Percentiles rank a stretch among this genome's conserved stretches.
phyloP scores from a whole-genome alignment of 2,888 invertebrate genomes.

The Thymelicus sylvestris region DNA sequence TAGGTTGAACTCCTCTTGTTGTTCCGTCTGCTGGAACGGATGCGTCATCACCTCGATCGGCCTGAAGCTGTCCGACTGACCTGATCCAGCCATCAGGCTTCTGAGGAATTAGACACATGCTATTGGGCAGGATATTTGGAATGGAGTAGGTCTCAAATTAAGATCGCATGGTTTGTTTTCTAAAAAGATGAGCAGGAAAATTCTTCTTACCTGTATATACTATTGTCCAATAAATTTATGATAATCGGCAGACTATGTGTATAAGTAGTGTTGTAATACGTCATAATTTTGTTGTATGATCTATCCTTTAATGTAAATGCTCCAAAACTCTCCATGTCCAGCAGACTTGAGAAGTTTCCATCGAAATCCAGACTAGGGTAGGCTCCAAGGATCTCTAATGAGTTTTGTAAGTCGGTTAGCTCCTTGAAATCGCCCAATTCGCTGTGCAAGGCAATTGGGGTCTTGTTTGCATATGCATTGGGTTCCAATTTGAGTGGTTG shows the following conservation, averaged over 20 bases:
- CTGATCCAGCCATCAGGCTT: slow-evolving; percentile 68
- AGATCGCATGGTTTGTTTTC: too few species aligned
- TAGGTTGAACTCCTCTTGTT: slow-evolving; percentile 89
- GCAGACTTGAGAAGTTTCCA: slow-evolving; percentile 87
- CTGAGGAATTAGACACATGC: slow-evolving; percentile 48
- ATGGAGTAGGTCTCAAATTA: too few species aligned
- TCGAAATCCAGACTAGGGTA: slow-evolving; percentile 83
- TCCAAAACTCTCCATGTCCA: slow-evolving; percentile 87
- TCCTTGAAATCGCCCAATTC: slow-evolving; percentile 71
- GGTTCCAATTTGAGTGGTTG: slow-evolving; percentile 86
- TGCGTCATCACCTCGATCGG: slow-evolving; percentile 87
- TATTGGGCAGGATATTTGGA: not conserved
- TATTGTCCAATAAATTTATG: slow-evolving; percentile 89
- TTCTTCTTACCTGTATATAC: slow-evolving; percentile 85
- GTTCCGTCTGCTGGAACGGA: slow-evolving; percentile 90
- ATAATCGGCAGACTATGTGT: slow-evolving; percentile 91
- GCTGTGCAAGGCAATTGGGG: slow-evolving; percentile 87
- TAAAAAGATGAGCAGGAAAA: not conserved
- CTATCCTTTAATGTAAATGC: slow-evolving; percentile 86
- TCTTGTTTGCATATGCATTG: slow-evolving; percentile 85
- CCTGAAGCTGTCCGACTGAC: slow-evolving; percentile 70
- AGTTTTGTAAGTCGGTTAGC: slow-evolving; percentile 64
- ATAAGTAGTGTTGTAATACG: slow-evolving; percentile 91
- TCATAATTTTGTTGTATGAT: slow-evolving; percentile 84
- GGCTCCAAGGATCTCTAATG: slow-evolving; percentile 69